These are phyloP conservation scores for Corythornis madagascariensis DNA, from an alignment of 2,113 vertebrate genomes.

Conservation along the genomic window DNA sequence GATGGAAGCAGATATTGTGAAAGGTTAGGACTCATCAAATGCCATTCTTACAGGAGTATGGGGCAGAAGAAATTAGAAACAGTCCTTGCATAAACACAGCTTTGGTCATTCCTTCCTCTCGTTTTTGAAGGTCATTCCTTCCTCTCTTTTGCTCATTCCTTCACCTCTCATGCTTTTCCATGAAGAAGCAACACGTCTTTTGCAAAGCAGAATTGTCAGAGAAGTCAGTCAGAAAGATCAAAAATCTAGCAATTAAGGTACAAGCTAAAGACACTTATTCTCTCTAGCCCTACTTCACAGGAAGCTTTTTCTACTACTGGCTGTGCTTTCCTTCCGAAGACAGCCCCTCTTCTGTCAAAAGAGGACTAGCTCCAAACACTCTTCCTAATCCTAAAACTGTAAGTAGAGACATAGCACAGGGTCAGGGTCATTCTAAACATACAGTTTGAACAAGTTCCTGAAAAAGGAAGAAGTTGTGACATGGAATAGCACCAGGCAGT, in stretches of 20 bases:
- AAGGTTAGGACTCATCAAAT: neutral
- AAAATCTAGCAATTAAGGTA: neutral
- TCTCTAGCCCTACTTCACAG: fast-evolving
- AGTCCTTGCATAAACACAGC: neutral
- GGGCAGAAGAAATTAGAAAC: neutral
- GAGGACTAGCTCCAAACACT: neutral
- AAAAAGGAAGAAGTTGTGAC: neutral
- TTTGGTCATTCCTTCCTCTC: neutral
- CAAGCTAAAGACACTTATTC: neutral
- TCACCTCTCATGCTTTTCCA: neutral
- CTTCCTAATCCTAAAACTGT: neutral
- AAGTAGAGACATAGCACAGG: neutral
- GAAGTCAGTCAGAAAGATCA: neutral
- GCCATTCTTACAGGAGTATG: neutral
- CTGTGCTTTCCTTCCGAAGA: neutral
- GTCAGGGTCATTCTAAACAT: neutral
- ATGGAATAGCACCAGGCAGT: neutral
- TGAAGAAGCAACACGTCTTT: neutral
- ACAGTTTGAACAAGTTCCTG: neutral
- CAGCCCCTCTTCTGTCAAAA: neutral
- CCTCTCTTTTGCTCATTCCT: neutral
- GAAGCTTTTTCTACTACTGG: fast-evolving
- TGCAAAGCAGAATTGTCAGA: neutral
- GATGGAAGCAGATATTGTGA: neutral
- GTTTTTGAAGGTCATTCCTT: neutral